Percentiles rank a stretch among this genome's conserved stretches.
Evolutionary conservation across 2,797 vertebrate species (phyloP).

Genomic region (Artibeus lituratus): DNA sequence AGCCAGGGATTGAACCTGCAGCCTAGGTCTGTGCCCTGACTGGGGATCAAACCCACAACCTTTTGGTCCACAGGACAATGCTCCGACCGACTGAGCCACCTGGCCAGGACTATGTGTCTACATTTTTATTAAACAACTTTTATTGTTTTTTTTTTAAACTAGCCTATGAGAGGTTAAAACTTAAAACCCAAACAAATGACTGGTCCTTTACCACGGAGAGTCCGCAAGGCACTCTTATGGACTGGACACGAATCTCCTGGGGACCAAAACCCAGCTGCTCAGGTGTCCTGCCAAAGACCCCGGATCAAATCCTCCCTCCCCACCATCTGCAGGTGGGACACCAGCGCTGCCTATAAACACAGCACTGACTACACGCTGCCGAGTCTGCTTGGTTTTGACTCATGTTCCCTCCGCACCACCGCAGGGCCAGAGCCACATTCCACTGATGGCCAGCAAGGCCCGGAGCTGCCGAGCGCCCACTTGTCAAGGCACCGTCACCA

Average conservation of each 20-base stretch:
- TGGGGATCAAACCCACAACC: neutral
- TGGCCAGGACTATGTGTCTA: neutral
- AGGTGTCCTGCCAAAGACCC: neutral
- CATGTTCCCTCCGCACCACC: neutral
- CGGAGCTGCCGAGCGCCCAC: neutral
- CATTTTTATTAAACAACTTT: neutral
- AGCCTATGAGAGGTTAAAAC: neutral
- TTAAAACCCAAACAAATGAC: neutral
- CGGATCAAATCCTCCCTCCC: neutral
- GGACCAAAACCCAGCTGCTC: neutral
- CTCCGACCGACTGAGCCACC: neutral
- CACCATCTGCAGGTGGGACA: fast-evolving
- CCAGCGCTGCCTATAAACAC: neutral
- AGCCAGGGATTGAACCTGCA: neutral
- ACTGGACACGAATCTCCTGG: neutral
- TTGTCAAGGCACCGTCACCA: neutral
- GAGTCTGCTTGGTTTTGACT: neutral
- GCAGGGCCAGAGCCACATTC: neutral
- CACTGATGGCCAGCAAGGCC: neutral
- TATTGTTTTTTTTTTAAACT: neutral
- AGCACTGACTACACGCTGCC: neutral
- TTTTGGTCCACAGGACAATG: neutral
- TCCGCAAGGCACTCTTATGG: neutral
- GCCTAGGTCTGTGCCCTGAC: neutral
- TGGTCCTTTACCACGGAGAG: neutral